phyloP scores from a whole-genome alignment of 2,113 vertebrate genomes.

The Eurypyga helias region DNA sequence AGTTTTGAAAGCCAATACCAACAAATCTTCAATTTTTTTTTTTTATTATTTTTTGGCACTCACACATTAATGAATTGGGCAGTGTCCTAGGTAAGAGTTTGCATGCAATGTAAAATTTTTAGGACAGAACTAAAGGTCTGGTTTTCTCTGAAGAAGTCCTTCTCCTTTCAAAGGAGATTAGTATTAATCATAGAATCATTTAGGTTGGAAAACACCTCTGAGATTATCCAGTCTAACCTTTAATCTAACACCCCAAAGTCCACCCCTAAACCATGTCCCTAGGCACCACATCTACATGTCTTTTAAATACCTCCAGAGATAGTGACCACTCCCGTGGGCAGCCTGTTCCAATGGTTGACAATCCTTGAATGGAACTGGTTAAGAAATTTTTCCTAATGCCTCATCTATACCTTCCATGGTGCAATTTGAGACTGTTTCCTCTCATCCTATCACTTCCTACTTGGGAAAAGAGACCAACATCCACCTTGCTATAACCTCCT shows the following conservation, averaged over 20 bases:
- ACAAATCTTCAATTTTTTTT: neutral
- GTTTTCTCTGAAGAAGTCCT: neutral
- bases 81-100: neutral
- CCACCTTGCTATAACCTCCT: too few species aligned
- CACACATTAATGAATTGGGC: neutral
- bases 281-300: accelerated
- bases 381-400: neutral
- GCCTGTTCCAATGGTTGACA: neutral
- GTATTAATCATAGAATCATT: neutral
- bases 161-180: neutral
- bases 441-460: too few species aligned
- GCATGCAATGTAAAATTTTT: neutral
- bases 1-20: neutral
- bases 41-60: neutral
- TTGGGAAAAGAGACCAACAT: too few species aligned
- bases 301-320: neutral
- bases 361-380: neutral
- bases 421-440: too few species aligned
- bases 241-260: too few species aligned
- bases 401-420: too few species aligned
- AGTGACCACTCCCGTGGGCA: neutral
- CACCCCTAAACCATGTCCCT: too few species aligned
- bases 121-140: neutral
- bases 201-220: neutral
- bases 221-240: accelerated